Conservation (phyloP, 2,113 vertebrate species). For the Macquaria australasica region DNA sequence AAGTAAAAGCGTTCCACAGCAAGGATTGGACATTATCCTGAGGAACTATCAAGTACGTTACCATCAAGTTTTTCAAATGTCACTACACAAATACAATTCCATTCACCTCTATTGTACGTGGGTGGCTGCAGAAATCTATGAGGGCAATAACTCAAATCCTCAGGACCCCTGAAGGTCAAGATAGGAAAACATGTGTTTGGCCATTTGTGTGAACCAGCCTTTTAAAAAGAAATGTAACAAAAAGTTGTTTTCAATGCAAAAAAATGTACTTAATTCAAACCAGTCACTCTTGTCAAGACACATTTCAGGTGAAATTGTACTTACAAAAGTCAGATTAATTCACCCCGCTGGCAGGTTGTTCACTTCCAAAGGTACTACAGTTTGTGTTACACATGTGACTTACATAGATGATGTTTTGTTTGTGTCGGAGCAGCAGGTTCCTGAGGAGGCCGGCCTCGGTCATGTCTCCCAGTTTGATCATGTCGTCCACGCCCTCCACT, state of each 20-base stretch:
- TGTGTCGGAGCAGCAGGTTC: constrained; percentile 93
- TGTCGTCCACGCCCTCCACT: constrained; percentile 91
- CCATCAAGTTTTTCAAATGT: neutral
- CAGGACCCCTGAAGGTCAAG: no score
- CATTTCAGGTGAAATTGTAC: neutral
- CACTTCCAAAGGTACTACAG: neutral
- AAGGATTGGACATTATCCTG: neutral
- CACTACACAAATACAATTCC: no score
- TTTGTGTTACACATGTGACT: constrained; percentile 58
- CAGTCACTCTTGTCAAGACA: neutral
- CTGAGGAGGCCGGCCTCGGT: constrained; percentile 92
- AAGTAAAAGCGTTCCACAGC: neutral
- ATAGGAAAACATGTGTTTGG: no score
- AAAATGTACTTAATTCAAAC: neutral
- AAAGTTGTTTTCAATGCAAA: no score
- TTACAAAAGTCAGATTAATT: neutral
- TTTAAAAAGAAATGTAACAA: no score
- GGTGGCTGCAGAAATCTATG: no score
- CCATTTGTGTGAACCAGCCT: no score
- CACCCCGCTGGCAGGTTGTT: neutral
- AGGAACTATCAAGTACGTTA: neutral
- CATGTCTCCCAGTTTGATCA: constrained; percentile 94
- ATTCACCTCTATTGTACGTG: no score
- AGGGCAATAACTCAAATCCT: no score
- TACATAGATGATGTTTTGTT: constrained; percentile 91